These are phyloP conservation scores for Tetragonula clypearis DNA, from an alignment of 1,140 invertebrate genomes.

Conservation along the genomic window DNA sequence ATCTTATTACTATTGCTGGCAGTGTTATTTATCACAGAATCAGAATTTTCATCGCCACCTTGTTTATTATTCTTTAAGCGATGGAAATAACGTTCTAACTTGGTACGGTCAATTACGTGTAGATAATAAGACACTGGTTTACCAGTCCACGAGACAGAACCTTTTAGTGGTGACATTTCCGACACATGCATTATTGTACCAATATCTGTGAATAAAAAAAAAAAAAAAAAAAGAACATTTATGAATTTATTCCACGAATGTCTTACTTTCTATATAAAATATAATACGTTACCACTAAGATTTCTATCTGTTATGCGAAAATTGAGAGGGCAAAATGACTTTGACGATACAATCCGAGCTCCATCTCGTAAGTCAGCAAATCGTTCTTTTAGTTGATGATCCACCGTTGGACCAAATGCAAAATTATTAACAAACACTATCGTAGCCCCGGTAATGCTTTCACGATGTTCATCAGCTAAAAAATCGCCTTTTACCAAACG, in stretches of 20 bases:
- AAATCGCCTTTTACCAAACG: constrained; percentile 97
- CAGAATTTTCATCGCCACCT: constrained; percentile 84
- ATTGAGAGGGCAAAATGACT: constrained; percentile 98
- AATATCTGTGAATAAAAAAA: constrained; percentile 89
- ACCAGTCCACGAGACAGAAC: constrained; percentile 98
- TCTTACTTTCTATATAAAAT: background rate
- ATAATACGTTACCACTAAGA: constrained; percentile 84
- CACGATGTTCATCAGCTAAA: constrained; percentile 93
- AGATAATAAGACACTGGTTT: constrained; percentile 99
- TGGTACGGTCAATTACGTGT: constrained; percentile 97
- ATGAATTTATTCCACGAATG: background rate
- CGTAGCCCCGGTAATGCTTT: constrained; percentile 95
- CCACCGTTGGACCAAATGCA: constrained; percentile 97
- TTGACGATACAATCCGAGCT: constrained; percentile 98
- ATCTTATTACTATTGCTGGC: constrained; percentile 78
- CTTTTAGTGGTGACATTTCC: constrained; percentile 96
- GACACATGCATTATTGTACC: constrained; percentile 99
- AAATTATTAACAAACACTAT: constrained; percentile 99
- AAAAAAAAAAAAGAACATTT: constrained; percentile 5
- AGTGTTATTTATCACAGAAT: constrained; percentile 81
- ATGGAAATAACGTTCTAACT: constrained; percentile 97
- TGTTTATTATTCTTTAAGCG: constrained; percentile 93
- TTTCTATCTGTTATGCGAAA: constrained; percentile 97
- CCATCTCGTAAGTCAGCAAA: constrained; percentile 98
- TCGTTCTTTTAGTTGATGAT: constrained; percentile 97